Conservation (phyloP, 1,140 invertebrate genomes). For the Aporrectodea caliginosa region DNA sequence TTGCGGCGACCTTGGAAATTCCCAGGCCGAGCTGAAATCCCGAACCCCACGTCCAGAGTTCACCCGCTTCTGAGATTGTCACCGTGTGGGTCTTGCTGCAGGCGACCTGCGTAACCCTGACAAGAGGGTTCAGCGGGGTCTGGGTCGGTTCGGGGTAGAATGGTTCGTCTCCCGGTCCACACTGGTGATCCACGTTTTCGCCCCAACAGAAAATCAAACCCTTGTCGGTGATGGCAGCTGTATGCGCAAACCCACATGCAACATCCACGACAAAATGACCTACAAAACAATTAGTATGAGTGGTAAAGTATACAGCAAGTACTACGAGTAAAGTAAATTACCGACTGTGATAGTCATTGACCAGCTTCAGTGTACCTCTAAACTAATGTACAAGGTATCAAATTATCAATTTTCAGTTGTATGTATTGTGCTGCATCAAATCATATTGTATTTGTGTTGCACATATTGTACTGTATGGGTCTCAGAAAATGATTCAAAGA, state of each 20-base stretch:
- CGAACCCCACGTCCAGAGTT: constrained; percentile 70
- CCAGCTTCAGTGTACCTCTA: too few relatives aligned
- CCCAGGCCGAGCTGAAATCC: constrained; percentile 69
- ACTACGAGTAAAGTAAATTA: too few relatives aligned
- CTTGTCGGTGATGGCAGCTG: constrained; percentile 41
- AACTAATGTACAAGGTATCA: too few relatives aligned
- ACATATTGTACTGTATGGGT: too few relatives aligned
- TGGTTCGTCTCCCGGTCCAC: constrained; percentile 38
- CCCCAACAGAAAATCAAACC: constrained; percentile 52
- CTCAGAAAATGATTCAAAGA: too few relatives aligned
- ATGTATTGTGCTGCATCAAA: too few relatives aligned
- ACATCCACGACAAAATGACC: constrained; percentile 35
- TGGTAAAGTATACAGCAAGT: too few relatives aligned
- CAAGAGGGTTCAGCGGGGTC: background rate
- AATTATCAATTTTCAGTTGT: too few relatives aligned
- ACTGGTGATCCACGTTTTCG: constrained; percentile 44
- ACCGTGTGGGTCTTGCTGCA: constrained; percentile 80
- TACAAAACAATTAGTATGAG: too few relatives aligned
- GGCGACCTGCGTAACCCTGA: constrained; percentile 63
- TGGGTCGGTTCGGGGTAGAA: background rate
- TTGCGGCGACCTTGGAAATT: constrained; percentile 33
- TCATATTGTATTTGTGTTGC: too few relatives aligned
- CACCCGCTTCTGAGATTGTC: constrained; percentile 78
- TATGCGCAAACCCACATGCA: constrained; percentile 47
- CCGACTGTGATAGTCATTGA: too few relatives aligned